Conservation (phyloP, 2,888 invertebrate genomes). For the Pristionchus entomophagus region DNA sequence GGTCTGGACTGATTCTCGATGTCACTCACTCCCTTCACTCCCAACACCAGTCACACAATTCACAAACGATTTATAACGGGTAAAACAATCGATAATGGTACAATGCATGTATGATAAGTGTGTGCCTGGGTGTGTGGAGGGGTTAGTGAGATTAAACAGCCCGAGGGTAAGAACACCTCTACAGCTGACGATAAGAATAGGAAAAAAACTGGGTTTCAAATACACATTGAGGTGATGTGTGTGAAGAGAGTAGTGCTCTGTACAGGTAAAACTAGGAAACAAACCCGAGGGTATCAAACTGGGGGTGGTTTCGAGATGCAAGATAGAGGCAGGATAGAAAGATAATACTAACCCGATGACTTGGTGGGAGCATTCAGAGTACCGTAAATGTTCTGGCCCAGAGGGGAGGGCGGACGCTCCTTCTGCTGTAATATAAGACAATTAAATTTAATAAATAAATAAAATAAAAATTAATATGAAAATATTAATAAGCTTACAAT, state of each 20-base stretch:
- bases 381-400: not conserved
- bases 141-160: not conserved
- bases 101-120: not conserved
- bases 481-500: not conserved
- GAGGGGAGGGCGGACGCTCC: slow-evolving; percentile 23
- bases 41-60: not conserved
- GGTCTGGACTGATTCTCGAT: not conserved
- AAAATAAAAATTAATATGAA: too few species aligned
- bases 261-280: not conserved
- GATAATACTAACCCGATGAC: slow-evolving; percentile 24
- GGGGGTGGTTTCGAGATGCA: not conserved
- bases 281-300: not conserved
- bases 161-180: too few species aligned
- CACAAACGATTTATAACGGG: not conserved
- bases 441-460: not conserved
- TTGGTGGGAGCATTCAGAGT: slow-evolving; percentile 21
- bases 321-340: not conserved
- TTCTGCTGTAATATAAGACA: not conserved
- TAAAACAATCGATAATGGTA: slow-evolving; percentile 2
- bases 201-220: not conserved
- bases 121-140: not conserved
- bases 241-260: not conserved
- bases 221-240: not conserved
- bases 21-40: too few species aligned
- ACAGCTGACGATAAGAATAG: not conserved